Conservation (phyloP, 2,797 vertebrate species). For the Enteromius radiatus region DNA sequence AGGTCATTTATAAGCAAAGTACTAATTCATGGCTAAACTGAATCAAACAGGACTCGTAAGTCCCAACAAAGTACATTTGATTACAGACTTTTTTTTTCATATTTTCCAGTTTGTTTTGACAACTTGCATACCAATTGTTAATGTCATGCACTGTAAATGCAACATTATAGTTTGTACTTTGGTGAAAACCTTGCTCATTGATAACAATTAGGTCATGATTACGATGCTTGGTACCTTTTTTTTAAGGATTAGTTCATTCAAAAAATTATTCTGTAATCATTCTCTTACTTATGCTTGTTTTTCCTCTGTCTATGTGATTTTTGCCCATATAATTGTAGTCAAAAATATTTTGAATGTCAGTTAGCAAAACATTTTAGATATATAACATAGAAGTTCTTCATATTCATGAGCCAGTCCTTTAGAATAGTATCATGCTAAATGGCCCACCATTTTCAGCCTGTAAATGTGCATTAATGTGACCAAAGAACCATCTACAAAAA, state of each 20-base stretch:
- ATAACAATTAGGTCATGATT: constrained; percentile 9
- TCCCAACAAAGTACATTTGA: neutral
- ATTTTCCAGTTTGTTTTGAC: neutral
- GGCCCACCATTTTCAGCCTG: constrained; percentile 8
- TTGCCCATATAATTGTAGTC: neutral
- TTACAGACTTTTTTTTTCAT: neutral
- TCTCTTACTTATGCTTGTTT: neutral
- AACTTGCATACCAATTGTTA: neutral
- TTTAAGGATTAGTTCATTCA: neutral
- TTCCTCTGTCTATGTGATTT: neutral
- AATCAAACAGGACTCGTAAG: neutral
- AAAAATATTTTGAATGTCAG: no score
- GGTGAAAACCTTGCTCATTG: neutral
- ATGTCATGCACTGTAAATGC: neutral
- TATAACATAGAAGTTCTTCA: neutral
- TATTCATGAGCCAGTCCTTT: constrained; percentile 6
- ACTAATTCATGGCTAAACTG: neutral
- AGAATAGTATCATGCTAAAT: neutral
- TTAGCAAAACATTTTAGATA: no score
- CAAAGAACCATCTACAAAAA: constrained; percentile 4
- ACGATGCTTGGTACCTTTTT: neutral
- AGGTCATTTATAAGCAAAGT: neutral
- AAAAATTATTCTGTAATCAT: neutral
- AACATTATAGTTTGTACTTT: constrained; percentile 7
- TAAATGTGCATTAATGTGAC: constrained; percentile 3